Percentiles rank a stretch among this genome's conserved stretches.
phyloP scores from a whole-genome alignment of 2,797 vertebrate genomes.

The Artibeus jamaicensis region DNA sequence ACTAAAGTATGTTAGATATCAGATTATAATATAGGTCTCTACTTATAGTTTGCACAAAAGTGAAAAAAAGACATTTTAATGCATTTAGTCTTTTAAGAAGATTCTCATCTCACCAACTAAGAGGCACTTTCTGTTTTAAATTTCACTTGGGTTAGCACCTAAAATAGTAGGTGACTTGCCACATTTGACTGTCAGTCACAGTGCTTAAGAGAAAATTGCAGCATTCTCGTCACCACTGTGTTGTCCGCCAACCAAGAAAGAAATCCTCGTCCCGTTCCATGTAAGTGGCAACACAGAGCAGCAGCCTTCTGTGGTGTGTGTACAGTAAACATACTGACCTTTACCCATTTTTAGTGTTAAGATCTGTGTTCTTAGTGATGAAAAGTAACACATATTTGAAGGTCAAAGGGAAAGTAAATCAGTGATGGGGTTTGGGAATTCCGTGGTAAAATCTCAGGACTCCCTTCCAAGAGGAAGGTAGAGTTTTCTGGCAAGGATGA shows the following conservation, averaged over 20 bases:
- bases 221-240: not conserved
- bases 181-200: not conserved
- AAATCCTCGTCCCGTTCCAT: not conserved
- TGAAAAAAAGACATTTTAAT: not conserved
- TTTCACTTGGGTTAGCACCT: not conserved
- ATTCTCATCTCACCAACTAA: not conserved
- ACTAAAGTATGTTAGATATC: not conserved
- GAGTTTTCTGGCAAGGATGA: not conserved
- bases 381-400: not conserved
- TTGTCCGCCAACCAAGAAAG: not conserved
- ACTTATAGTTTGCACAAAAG: not conserved
- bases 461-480: not conserved
- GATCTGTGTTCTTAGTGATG: not conserved
- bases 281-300: not conserved
- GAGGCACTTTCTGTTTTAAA: not conserved
- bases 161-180: not conserved
- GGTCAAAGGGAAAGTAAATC: not conserved
- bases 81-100: not conserved
- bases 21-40: not conserved
- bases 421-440: not conserved
- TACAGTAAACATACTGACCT: not conserved
- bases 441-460: not conserved
- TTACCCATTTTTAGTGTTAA: not conserved
- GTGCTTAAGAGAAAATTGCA: not conserved
- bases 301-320: not conserved